These are phyloP conservation scores for Littorina saxatilis DNA, from an alignment of 1,140 invertebrate species.

Conservation along the genomic window DNA sequence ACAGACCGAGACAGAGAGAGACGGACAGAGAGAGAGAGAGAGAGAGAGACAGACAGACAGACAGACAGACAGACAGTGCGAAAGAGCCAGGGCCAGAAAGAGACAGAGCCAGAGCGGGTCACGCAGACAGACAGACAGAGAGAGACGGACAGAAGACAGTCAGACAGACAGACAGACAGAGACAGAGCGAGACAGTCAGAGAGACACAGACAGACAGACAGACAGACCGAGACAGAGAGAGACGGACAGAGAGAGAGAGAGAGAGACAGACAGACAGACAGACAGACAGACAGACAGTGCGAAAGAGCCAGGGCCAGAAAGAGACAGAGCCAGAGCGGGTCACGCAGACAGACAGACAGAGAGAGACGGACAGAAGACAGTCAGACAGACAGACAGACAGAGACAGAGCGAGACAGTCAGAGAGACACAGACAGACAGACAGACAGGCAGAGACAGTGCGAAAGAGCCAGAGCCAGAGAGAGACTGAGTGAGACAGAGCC, in stretches of 20 bases:
- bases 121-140: neutral
- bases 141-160: neutral
- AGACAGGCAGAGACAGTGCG: too few relatives aligned
- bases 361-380: constrained; percentile 1
- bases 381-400: neutral
- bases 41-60: too few relatives aligned
- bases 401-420: neutral
- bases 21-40: neutral
- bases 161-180: neutral
- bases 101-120: too few relatives aligned
- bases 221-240: neutral
- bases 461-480: too few relatives aligned
- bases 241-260: constrained; percentile 9
- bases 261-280: neutral
- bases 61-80: too few relatives aligned
- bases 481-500: too few relatives aligned
- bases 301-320: neutral
- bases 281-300: neutral
- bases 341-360: constrained; percentile 7
- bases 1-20: neutral
- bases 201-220: neutral
- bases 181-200: neutral
- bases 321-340: neutral
- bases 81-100: too few relatives aligned
- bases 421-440: too few relatives aligned